phyloP scores from a whole-genome alignment of 2,888 invertebrate species.

The Microplitis manilae region DNA sequence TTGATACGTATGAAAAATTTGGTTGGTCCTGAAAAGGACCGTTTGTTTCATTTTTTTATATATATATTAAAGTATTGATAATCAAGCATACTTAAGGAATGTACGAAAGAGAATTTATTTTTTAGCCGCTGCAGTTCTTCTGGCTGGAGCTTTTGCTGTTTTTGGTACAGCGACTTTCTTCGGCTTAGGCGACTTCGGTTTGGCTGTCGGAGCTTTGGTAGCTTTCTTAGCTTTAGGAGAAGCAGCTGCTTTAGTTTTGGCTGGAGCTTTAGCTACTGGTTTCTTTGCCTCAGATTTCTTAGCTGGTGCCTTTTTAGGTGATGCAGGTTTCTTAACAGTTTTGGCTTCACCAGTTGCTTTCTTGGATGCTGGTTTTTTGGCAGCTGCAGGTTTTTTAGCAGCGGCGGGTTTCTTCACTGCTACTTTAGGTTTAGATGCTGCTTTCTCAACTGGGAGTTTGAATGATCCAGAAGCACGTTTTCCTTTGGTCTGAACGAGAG shows the following conservation, averaged over 20 bases:
- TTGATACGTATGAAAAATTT: background rate
- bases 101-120: too few species aligned
- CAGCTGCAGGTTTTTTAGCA: background rate
- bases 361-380: constrained; percentile 26
- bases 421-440: constrained; percentile 52
- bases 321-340: constrained; percentile 1
- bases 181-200: background rate
- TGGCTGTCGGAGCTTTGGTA: too few species aligned
- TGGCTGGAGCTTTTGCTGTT: background rate
- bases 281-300: background rate
- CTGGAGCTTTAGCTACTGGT: background rate
- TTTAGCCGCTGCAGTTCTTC: background rate
- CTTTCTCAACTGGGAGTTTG: constrained; percentile 73
- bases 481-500: constrained; percentile 75
- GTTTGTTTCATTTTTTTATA: background rate
- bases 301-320: background rate
- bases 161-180: background rate
- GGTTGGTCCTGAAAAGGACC: background rate
- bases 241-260: background rate
- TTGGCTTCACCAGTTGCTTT: background rate
- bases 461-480: constrained; percentile 74
- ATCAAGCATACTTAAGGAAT: too few species aligned
- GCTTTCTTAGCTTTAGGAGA: background rate
- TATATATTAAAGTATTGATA: too few species aligned
- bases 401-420: background rate